A percentile compares a stretch with the other conserved stretches of the same genome.
These are phyloP conservation scores for Ophion slaviceki DNA, from an alignment of 2,888 invertebrate genomes.

Conservation along the genomic window DNA sequence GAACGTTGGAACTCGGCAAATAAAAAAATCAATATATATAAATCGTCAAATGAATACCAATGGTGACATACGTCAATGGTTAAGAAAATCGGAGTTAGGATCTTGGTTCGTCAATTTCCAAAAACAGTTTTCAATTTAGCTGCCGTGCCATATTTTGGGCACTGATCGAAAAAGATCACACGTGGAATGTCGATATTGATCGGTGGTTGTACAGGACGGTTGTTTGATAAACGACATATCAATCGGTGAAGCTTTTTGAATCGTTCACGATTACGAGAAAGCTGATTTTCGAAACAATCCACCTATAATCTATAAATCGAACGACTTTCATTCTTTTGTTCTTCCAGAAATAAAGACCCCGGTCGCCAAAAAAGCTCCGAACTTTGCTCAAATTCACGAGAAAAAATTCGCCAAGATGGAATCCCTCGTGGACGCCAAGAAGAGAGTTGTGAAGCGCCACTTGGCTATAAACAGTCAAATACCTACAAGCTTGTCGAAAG, in stretches of 20 bases:
- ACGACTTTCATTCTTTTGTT: neutral
- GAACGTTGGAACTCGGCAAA: too few relatives aligned
- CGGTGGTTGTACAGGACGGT: neutral
- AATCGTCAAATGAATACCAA: too few relatives aligned
- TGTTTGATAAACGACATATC: neutral
- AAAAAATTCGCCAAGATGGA: conserved; percentile 88
- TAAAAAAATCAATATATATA: too few relatives aligned
- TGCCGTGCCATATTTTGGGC: too few relatives aligned
- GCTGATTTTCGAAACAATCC: neutral
- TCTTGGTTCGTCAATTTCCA: too few relatives aligned
- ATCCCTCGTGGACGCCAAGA: conserved; percentile 85
- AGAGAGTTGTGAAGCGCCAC: conserved; percentile 75
- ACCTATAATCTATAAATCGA: neutral
- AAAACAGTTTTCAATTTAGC: too few relatives aligned
- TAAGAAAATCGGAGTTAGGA: too few relatives aligned
- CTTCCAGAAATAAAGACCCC: conserved; percentile 72
- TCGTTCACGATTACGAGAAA: neutral
- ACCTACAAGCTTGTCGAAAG: conserved; percentile 50
- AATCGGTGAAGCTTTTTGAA: neutral
- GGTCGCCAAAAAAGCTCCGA: conserved; percentile 86
- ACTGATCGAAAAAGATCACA: too few relatives aligned
- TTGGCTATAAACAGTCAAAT: conserved; percentile 68
- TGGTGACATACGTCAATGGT: too few relatives aligned
- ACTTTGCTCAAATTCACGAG: conserved; percentile 89
- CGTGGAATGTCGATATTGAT: neutral